Conservation (phyloP, 1,140 invertebrate genomes). For the Orussus abietinus region DNA sequence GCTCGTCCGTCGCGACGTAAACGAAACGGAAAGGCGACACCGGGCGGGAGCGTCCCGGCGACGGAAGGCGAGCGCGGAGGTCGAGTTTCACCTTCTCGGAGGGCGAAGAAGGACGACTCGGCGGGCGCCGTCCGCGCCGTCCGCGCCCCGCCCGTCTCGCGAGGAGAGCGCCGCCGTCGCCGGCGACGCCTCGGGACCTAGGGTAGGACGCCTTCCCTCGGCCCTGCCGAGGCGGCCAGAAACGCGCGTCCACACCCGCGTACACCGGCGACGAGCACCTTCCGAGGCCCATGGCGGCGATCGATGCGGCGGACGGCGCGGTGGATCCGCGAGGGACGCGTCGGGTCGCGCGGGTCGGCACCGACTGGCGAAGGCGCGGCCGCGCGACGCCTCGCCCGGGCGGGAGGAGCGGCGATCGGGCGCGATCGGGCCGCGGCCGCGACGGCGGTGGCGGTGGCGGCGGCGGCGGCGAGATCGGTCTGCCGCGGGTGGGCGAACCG, state of each 20-base stretch:
- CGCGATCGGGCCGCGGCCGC: slow-evolving; percentile 20
- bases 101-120: no score
- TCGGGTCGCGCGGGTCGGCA: slow-evolving; percentile 5
- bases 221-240: no score
- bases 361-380: neutral
- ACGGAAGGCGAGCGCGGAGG: no score
- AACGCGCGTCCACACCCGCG: slow-evolving; percentile 6
- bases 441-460: slow-evolving; percentile 19
- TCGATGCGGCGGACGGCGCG: slow-evolving; percentile 41
- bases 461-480: slow-evolving; percentile 15
- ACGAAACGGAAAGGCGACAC: no score
- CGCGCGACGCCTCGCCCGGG: slow-evolving; percentile 4
- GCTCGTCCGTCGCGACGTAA: no score
- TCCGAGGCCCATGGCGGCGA: slow-evolving; percentile 25
- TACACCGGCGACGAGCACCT: slow-evolving; percentile 19
- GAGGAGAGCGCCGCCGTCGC: no score
- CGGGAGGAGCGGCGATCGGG: slow-evolving; percentile 9
- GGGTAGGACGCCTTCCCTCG: no score
- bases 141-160: no score
- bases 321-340: slow-evolving; percentile 25
- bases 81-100: no score
- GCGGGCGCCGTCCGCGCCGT: no score
- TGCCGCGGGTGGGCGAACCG: slow-evolving; percentile 13
- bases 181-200: no score
- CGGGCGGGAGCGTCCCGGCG: no score